A percentile compares a stretch with the other conserved stretches of the same genome.
These are phyloP conservation scores for Hyperopisus bebe DNA, from an alignment of 2,113 vertebrate species.

Conservation along the genomic window DNA sequence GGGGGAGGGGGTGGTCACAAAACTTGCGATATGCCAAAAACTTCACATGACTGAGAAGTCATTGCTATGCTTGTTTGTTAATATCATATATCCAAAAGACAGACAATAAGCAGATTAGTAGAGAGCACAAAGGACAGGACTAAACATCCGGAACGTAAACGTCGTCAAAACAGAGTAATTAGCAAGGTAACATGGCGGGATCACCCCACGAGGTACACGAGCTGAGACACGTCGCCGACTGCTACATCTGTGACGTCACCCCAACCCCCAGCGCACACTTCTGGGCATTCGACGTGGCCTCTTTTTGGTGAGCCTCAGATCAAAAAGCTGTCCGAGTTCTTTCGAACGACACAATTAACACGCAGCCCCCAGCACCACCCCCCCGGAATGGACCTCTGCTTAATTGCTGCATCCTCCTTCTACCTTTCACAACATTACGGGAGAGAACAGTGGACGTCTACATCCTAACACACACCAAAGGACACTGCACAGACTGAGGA, in stretches of 20 bases:
- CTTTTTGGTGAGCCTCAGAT: not conserved
- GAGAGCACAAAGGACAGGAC: not conserved
- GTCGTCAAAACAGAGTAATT: not conserved
- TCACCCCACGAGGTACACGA: not conserved
- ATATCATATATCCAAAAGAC: not conserved
- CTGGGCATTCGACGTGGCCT: no score
- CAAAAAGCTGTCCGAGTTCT: not conserved
- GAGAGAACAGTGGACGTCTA: conserved; percentile 54
- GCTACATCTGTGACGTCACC: no score
- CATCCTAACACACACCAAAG: conserved; percentile 64
- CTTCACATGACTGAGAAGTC: not conserved
- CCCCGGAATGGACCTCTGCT: conserved; percentile 29
- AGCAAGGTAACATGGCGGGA: not conserved
- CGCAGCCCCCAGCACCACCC: no score
- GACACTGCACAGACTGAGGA: conserved; percentile 61
- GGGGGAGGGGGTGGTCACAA: not conserved
- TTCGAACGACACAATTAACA: not conserved
- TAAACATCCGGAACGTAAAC: not conserved
- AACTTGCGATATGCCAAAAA: no score
- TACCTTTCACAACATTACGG: conserved; percentile 56
- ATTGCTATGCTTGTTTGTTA: not conserved
- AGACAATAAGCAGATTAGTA: not conserved
- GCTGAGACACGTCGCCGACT: not conserved
- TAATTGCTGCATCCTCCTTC: conserved; percentile 50
- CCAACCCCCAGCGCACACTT: no score